Conservation (phyloP, 2,113 vertebrate genomes). For the Alosa alosa region DNA sequence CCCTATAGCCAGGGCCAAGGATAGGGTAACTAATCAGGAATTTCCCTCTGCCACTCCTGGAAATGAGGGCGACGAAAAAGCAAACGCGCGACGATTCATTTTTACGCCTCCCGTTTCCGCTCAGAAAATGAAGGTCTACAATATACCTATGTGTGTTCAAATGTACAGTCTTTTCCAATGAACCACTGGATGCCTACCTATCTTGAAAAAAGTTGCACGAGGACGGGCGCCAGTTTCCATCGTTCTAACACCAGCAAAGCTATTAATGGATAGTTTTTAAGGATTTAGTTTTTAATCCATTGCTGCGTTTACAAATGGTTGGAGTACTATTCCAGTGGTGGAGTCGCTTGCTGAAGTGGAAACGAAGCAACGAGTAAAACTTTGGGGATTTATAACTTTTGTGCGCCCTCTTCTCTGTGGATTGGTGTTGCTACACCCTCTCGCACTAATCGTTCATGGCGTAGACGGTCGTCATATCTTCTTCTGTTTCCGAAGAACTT, state of each 20-base stretch:
- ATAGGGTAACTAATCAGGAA: conserved; percentile 76
- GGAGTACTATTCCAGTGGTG: neutral
- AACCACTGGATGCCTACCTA: neutral
- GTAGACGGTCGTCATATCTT: conserved; percentile 36
- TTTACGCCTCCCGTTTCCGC: conserved; percentile 43
- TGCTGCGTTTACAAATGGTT: conserved; percentile 4
- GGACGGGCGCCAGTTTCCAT: neutral
- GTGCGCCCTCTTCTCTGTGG: conserved; percentile 39
- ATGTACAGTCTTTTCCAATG: neutral
- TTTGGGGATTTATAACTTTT: conserved; percentile 52
- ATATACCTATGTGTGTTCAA: neutral
- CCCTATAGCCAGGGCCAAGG: conserved; percentile 59
- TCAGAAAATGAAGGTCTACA: conserved; percentile 22
- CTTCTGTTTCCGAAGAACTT: conserved; percentile 19
- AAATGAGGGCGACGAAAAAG: conserved; percentile 49
- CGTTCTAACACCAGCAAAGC: neutral
- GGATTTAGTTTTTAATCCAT: neutral
- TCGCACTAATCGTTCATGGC: conserved; percentile 46
- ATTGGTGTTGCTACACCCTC: conserved; percentile 42
- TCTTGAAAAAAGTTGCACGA: conserved; percentile 5
- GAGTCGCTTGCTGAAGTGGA: conserved; percentile 27
- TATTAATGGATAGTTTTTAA: conserved; percentile 7
- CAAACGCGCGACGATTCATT: conserved; percentile 33
- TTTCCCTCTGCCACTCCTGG: conserved; percentile 75
- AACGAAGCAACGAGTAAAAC: conserved; percentile 29